phyloP scores from a whole-genome alignment of 2,888 invertebrate species.

The Neelides folsomi region DNA sequence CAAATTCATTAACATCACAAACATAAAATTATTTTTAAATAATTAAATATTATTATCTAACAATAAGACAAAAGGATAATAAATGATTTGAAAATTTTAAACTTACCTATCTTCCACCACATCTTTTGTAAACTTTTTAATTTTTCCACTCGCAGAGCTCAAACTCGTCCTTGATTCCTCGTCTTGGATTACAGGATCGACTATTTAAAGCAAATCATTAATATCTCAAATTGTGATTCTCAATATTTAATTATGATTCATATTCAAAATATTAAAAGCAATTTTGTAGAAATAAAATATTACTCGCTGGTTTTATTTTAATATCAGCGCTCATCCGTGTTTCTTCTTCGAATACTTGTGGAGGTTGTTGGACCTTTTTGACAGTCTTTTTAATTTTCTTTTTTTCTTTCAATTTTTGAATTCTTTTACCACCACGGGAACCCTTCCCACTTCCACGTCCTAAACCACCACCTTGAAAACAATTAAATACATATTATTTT shows the following conservation, averaged over 20 bases:
- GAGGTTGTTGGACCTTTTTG: slow-evolving; percentile 26
- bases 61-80: neutral
- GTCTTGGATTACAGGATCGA: slow-evolving; percentile 11
- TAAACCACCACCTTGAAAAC: slow-evolving; percentile 1
- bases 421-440: slow-evolving; percentile 3
- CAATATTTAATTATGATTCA: neutral
- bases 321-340: slow-evolving; percentile 44
- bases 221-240: slow-evolving; percentile 1
- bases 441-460: slow-evolving; percentile 10
- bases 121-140: slow-evolving; percentile 43
- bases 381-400: slow-evolving; percentile 13
- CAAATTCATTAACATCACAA: neutral
- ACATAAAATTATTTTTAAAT: neutral
- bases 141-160: slow-evolving; percentile 42
- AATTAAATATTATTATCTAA: neutral
- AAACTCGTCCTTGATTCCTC: slow-evolving; percentile 58
- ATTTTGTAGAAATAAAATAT: neutral
- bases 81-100: neutral
- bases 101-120: slow-evolving; percentile 41
- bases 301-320: slow-evolving; percentile 5
- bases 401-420: slow-evolving; percentile 10
- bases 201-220: slow-evolving; percentile 1
- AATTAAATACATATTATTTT: too few species aligned
- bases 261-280: neutral
- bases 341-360: slow-evolving; percentile 44